These are phyloP conservation scores for Phalacrocorax brasilianus DNA, from an alignment of 2,113 vertebrate species.

Conservation along the genomic window DNA sequence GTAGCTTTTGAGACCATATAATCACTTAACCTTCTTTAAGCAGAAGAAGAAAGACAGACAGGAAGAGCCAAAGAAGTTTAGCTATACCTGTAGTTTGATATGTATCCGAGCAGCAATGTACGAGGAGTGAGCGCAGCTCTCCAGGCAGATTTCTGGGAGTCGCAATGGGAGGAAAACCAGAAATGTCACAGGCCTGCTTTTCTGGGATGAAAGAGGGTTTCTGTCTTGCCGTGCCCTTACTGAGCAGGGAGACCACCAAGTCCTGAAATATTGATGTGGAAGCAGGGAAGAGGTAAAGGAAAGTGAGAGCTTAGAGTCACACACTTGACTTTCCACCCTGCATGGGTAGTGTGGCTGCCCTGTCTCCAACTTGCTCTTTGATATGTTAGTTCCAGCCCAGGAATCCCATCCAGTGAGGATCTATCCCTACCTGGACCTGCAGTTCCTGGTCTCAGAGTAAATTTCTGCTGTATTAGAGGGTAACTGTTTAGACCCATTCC, in stretches of 20 bases:
- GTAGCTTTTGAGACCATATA: conserved; percentile 25
- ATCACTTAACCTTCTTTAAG: conserved; percentile 41
- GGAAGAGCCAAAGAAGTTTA: not conserved
- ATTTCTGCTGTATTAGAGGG: not conserved
- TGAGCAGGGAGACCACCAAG: not conserved
- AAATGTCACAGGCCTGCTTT: not conserved
- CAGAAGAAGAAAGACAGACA: not conserved
- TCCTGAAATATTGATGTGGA: not conserved
- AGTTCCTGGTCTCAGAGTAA: not conserved
- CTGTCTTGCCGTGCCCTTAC: not conserved
- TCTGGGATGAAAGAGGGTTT: not conserved
- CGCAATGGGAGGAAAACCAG: not conserved
- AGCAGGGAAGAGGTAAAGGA: not conserved
- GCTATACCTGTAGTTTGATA: conserved; percentile 34
- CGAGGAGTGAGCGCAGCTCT: not conserved
- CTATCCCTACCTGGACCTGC: not conserved
- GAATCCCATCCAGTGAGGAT: not conserved
- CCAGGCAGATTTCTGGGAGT: not conserved
- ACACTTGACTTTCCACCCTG: not conserved
- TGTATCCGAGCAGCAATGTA: not conserved
- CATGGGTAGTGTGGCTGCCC: not conserved
- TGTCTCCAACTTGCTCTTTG: not conserved
- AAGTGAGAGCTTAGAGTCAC: not conserved
- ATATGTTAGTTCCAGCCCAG: not conserved
- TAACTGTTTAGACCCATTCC: not conserved